Evolutionary conservation across 2,797 vertebrate genomes (phyloP), one percentile per base, ranked within the genome.

Genomic region (Euphonia xanthogaster): DNA sequence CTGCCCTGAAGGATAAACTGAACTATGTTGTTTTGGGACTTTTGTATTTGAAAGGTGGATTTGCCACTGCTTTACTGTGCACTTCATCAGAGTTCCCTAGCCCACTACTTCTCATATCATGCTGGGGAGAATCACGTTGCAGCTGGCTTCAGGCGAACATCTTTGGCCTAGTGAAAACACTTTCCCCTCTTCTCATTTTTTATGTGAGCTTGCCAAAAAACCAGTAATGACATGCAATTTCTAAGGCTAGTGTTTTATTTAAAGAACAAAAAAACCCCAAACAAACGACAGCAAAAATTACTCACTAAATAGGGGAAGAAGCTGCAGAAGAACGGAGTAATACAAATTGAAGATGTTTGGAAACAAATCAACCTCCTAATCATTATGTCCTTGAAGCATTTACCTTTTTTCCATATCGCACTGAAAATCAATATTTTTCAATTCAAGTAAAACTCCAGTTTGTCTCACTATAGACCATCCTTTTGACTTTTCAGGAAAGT

Each of bases 221-320:
- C 7, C 12, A 57, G 18, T 47, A 78, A 84, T 68, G 22, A 11
- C 39, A 84, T 62, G 44, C 45, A 65, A 57, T 63, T 39, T 63
- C 73, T 72, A 54, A 84, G 92, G 50, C 27, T 75, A 78, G 74
- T 45, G 24, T 55, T 91, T 93, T 88, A 81, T 85, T 87, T 95
- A 91, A 86, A 55, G 27, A 83, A 77, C 39, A 62, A 71, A 80
- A 10, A 0, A 42, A 18, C 40, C 24, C 40, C 24, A 84, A 81
- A 10, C 6, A 73, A 79, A 58, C 8, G 73, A 30, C 25, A 89
- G 19, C 6, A 61, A 91, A 91, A 71, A 40, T 70, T 4, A 65
- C 47, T 87, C 9, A 44, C 47, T 76, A 39, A 86, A 81, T 2
- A 76, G 23, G 9, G 12, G 53, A 54, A 42, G 33, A 88, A 78